A percentile compares a stretch with the other conserved stretches of the same genome.
phyloP scores from a whole-genome alignment of 2,888 invertebrate species.

The Nomada flava region DNA sequence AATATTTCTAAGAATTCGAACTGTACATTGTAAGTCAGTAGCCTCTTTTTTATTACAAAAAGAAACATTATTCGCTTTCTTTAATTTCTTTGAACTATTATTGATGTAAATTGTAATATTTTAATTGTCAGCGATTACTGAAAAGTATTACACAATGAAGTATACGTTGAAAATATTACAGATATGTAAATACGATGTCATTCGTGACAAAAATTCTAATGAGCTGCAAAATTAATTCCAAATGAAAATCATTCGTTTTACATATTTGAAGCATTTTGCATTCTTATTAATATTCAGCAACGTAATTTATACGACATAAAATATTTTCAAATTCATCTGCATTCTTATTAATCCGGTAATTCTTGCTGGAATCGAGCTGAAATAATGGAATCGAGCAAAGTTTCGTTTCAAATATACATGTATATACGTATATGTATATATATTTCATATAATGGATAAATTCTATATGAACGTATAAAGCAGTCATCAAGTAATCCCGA shows the following conservation, averaged over 20 bases:
- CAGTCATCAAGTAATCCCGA: conserved; percentile 1
- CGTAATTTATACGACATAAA: background rate
- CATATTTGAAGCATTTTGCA: no score
- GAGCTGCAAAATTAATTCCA: background rate
- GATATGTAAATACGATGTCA: no score
- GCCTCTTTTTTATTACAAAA: no score
- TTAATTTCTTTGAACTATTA: background rate
- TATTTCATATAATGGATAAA: background rate
- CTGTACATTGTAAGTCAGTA: no score
- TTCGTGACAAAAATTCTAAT: background rate
- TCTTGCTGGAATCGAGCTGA: background rate
- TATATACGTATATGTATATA: background rate
- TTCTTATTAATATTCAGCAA: no score
- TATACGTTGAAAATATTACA: no score
- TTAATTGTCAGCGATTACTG: no score
- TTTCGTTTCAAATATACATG: background rate
- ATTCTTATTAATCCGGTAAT: background rate
- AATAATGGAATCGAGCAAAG: background rate
- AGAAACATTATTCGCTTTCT: no score
- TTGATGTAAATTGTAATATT: no score
- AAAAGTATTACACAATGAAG: no score
- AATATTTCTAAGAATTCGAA: no score
- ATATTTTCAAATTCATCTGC: background rate
- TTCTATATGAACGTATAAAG: background rate
- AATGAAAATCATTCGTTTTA: no score